Conservation (phyloP, 2,797 vertebrate species). For the Ataeniobius toweri region DNA sequence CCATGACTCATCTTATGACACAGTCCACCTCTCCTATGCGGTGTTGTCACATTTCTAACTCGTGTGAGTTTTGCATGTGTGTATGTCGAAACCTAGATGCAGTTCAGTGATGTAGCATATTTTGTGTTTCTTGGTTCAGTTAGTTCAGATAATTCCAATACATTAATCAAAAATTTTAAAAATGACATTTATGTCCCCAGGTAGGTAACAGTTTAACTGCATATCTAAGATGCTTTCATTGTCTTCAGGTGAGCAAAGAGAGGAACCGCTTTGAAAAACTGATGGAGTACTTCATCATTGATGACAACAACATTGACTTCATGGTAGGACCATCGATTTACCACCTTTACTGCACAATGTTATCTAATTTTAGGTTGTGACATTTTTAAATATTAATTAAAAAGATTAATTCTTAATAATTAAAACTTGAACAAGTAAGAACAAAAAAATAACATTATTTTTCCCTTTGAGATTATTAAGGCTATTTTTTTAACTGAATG, state of each 20-base stretch:
- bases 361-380: constrained; percentile 1
- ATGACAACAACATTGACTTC: constrained; percentile 97
- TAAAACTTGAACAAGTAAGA: neutral
- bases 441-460: neutral
- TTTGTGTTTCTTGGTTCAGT: neutral
- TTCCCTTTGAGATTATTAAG: neutral
- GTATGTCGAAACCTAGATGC: neutral
- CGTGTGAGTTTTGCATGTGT: constrained; percentile 17
- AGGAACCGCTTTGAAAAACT: constrained; percentile 94
- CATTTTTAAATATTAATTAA: neutral
- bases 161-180: neutral
- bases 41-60: constrained; percentile 9
- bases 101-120: neutral
- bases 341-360: neutral
- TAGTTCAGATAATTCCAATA: neutral
- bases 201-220: constrained; percentile 26
- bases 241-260: constrained; percentile 88
- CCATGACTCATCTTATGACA: constrained; percentile 43
- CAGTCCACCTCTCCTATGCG: constrained; percentile 24
- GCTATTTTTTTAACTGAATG: neutral
- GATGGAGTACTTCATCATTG: constrained; percentile 94
- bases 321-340: constrained; percentile 82
- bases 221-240: neutral
- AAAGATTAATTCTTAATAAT: neutral
- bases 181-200: constrained; percentile 13